Percentiles rank a stretch among this genome's conserved stretches.
Conservation (phyloP, 2,113 vertebrate genomes). For the Bos taurus region DNA sequence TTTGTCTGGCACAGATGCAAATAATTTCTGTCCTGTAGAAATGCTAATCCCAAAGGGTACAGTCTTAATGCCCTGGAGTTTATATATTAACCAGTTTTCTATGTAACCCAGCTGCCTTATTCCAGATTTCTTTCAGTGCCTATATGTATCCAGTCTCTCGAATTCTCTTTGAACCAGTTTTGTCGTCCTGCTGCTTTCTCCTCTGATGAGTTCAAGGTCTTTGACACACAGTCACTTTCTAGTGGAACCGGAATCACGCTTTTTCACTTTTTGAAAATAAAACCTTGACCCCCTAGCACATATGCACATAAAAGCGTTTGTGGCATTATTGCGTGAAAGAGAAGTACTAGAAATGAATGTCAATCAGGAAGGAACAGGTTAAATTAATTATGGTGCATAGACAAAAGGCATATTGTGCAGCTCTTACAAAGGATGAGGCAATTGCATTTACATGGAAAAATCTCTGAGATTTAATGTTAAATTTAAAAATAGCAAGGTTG, state of each 20-base stretch:
- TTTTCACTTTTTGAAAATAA: neutral
- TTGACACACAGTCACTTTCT: neutral
- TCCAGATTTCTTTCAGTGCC: neutral
- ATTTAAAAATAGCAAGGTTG: neutral
- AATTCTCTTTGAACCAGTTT: neutral
- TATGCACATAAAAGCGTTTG: neutral
- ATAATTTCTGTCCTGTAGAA: neutral
- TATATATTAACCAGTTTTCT: neutral
- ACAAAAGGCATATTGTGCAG: neutral
- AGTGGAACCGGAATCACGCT: neutral
- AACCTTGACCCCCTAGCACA: neutral
- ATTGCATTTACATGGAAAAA: neutral
- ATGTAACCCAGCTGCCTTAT: neutral
- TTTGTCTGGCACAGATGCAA: conserved; percentile 15
- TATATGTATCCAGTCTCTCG: fast-evolving
- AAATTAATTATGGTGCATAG: neutral
- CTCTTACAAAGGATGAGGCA: neutral
- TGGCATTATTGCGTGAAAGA: neutral
- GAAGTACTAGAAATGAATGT: no score
- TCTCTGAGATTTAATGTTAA: neutral
- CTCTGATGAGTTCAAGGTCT: no score
- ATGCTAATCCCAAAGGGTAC: neutral
- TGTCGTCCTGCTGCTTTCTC: neutral
- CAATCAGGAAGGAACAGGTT: neutral
- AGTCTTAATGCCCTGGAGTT: no score